Base-by-base conservation (phyloP, 2,797 vertebrate genomes). In the Aselliscus stoliczkanus region DNA sequence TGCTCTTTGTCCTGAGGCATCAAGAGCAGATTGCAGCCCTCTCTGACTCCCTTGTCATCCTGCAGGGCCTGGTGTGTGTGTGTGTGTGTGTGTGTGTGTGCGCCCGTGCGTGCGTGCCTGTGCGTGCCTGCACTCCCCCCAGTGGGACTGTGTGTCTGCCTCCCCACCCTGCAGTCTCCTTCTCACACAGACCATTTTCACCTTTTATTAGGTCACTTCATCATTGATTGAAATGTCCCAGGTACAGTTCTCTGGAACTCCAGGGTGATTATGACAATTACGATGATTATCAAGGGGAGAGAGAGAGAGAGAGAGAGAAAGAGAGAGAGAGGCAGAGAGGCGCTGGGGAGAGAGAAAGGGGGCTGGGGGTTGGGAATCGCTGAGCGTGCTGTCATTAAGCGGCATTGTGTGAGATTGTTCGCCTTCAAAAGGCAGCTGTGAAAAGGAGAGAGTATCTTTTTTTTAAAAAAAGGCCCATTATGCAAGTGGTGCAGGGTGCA, bases 391-490 rank as follows among this genome's bases (percentile, higher is more conserved):
- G 94, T 96, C 94, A 97, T 98, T 97, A 98, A 96, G 97, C 60
- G 29, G 70, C 90, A 88, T 97, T 96, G 96, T 88, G 94, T 90
- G 96, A 96, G 95, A 97, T 87, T 86, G 97, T 97, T 97, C 94
- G 87, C 93, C 96, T 96, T 97, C 96, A 96, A 97, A 96, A 94
- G 97, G 96, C 97, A 96, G 93, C 95, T 95, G 94, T 95, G 92
- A 81, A 96, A 97, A 97, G 86, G 93, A 97, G 94, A 93, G 85
- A 85, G 96, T 95, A 76, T 91, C 88, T 96, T 95, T n/a, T 91
- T 86, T 96, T 29, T 34, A 89, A 95, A 90, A 96, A 77, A 79
- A 79, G 88, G 85, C 39, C 93, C 87, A 97, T 96, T 97, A 96
- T 97, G 96, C 97, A 87, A 96, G 89, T 47, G 0, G 89, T 20